Base-by-base conservation (phyloP, 2,113 vertebrate genomes). In the Pungitius pungitius region DNA sequence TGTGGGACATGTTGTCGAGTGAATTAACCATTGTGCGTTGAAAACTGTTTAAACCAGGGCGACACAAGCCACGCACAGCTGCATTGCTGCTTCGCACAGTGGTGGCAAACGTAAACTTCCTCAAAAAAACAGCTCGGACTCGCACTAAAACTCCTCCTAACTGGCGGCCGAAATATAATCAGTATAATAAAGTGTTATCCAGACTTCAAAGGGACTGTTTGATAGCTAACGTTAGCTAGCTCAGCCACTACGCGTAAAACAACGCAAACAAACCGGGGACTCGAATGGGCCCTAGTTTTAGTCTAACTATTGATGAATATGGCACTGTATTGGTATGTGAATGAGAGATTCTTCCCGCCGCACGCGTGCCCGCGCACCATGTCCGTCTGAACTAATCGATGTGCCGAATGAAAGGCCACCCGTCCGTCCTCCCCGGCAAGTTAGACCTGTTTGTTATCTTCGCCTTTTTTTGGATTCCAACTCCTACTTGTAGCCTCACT, bases 1-100 rank as follows among this genome's bases (percentile, higher is more conserved):
- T 13, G 49, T 56, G 63, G 70, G 78, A 52, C 68, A 22, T 24
- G 78, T 52, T 42, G 70, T 45, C 4, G 40, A 17, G 52, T 78
- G 77, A 87, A 80, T 59, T 55, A 73, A 64, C 40, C 62, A 13
- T 63, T 74, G 72, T 73, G 70, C 56, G 40, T 24, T 9, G n/a
- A 8, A 17, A 7, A 9, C 7, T 7, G 10, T 22, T 14, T 2
- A 24, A 27, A 9, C 57, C 1, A n/a, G 4, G 59, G 55, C n/a
- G 10, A 35, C 20, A 0, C 8, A 2, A 22, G 42, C 57, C 57
- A 63, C 73, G 63, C 39, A 63, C 57, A 69, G 40, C 26, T 10
- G 45, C 52, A 24, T 67, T 55, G 54, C 35, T 22, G 35, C n/a
- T 2, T 43, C 7, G 37, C n/a, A 15, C 24, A 33, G 2, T 4